phyloP scores from a whole-genome alignment of 2,113 vertebrate genomes.

The Suncus etruscus region DNA sequence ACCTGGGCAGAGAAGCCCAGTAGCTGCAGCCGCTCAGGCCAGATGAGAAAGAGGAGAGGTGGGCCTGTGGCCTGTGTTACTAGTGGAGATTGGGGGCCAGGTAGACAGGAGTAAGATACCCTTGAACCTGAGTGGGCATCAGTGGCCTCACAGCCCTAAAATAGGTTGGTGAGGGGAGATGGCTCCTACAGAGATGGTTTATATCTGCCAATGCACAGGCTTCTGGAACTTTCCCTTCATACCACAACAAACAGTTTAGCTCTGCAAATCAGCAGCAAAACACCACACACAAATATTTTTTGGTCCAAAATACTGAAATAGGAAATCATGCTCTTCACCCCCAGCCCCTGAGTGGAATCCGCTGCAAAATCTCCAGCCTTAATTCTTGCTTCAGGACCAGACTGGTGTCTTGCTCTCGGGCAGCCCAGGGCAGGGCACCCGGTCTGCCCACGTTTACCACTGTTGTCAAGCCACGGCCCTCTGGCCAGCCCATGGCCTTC shows the following conservation, averaged over 20 bases:
- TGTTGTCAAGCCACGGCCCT: slow-evolving; percentile 76
- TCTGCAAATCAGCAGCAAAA: slow-evolving; percentile 39
- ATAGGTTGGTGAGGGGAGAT: neutral
- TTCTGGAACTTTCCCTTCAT: slow-evolving; percentile 51
- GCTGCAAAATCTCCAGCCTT: slow-evolving; percentile 81
- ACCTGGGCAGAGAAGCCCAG: neutral
- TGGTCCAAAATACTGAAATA: slow-evolving; percentile 54
- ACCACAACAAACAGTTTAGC: neutral
- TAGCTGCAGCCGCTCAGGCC: neutral
- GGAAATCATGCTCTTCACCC: slow-evolving; percentile 72
- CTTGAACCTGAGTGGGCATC: slow-evolving; percentile 49
- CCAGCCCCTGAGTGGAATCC: slow-evolving; percentile 66
- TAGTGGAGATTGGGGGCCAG: slow-evolving; percentile 8
- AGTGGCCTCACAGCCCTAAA: neutral
- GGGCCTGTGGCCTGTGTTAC: slow-evolving; percentile 3
- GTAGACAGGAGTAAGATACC: slow-evolving; percentile 46
- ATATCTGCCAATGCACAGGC: slow-evolving; percentile 1
- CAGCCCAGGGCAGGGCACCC: slow-evolving; percentile 65
- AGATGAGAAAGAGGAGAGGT: neutral
- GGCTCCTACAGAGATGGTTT: neutral
- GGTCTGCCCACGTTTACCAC: slow-evolving; percentile 79
- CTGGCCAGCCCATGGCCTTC: slow-evolving; percentile 61
- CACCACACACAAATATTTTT: slow-evolving; percentile 26
- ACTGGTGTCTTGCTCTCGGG: slow-evolving; percentile 66
- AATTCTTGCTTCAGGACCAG: slow-evolving; percentile 82